Conservation (phyloP, 2,888 invertebrate genomes). For the Homarus gammarus region DNA sequence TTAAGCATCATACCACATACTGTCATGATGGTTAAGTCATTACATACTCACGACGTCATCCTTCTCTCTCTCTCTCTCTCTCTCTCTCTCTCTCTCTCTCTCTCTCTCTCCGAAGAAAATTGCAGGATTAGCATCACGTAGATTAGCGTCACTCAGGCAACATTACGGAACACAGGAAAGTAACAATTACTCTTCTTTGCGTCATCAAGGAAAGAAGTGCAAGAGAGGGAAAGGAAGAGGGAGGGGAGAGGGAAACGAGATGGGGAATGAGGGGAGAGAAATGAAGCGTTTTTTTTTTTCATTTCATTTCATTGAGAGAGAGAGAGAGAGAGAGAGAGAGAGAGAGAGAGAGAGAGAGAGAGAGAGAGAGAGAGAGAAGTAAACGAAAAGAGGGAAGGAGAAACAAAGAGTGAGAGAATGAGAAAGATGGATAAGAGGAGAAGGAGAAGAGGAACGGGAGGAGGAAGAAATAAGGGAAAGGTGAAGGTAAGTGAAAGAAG, state of each 20-base stretch:
- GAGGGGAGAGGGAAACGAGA: background rate
- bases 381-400: background rate
- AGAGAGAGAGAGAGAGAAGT: background rate
- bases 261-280: background rate
- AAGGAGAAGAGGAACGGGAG: background rate
- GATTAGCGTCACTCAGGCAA: background rate
- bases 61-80: background rate
- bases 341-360: conserved; percentile 24
- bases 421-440: background rate
- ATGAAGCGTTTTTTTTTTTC: background rate
- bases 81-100: background rate
- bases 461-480: background rate
- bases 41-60: background rate
- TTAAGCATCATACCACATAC: too few relatives aligned
- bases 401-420: conserved; percentile 23
- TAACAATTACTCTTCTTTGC: background rate
- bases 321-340: background rate
- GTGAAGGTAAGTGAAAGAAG: background rate
- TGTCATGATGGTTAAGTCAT: too few relatives aligned
- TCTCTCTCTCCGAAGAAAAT: background rate
- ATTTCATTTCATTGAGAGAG: background rate
- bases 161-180: background rate
- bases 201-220: background rate
- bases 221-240: background rate
- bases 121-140: conserved; percentile 8